Base-by-base conservation (phyloP, 2,888 invertebrate genomes). In the Encarsia formosa region DNA sequence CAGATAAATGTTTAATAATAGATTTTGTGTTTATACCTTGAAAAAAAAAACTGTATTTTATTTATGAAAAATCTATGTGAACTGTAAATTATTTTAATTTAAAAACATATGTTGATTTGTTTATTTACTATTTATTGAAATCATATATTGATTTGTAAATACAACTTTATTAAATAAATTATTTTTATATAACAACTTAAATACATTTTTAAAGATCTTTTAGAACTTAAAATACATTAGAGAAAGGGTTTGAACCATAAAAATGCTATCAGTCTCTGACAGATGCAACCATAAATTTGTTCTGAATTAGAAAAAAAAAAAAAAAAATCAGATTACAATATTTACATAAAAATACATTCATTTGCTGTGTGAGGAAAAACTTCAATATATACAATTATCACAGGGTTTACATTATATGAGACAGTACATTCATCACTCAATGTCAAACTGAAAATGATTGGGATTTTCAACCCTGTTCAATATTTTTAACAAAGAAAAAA, bases 281-380 rank as follows among this genome's bases (percentile, higher is more conserved):
- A 37, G 43, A 50, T 49, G 43, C 18, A 11, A 34, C 23, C 42
- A 22, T 49, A 42, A 29, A 49, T 47, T 50, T 29, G 9, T 22
- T 32, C 15, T 43, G 42, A n/a, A 8, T 32, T 34, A 39, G 47
- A 31, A 31, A 45, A 44, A 43, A 40, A 50, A 40, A 19, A 26
- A 40, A 44, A 37, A 38, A 29, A 16, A 42, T 42, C 19, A 31
- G 20, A 43, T n/a, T 20, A 34, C 15, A 31, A 16, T 55, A 55
- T 55, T 45, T 55, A 56, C 56, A 56, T 52, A 49, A 47, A 52
- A 48, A 5, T 56, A 42, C 23, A 56, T 51, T 50, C 34, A 49
- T n/a, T 38, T 18, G 29, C 40, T 42, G 18, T 19, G 35, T 15
- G 38, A 50, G 26, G 15, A 46, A 43, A 26, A 40, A 40, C 26